These are phyloP conservation scores for Bufo gargarizans DNA, from an alignment of 2,113 vertebrate genomes.

Conservation along the genomic window DNA sequence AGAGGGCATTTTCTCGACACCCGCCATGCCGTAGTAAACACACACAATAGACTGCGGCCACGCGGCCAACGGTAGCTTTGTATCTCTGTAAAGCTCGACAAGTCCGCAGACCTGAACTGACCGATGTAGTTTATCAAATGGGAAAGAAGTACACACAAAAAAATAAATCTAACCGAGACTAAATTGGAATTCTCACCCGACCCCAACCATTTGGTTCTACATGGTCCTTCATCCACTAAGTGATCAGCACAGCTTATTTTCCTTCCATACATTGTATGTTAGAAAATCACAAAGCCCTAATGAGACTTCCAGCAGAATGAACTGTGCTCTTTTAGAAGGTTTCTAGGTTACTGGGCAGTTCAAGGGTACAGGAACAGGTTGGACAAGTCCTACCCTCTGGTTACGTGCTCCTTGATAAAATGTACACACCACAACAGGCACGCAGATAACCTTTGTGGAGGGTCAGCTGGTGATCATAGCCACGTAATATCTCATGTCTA, in stretches of 20 bases:
- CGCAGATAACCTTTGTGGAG: background rate
- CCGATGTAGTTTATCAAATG: background rate
- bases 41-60: background rate
- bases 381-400: slow-evolving; percentile 3
- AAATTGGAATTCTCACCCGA: too few relatives aligned
- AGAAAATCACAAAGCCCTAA: background rate
- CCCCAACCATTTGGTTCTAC: too few relatives aligned
- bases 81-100: background rate
- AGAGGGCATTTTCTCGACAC: slow-evolving; percentile 25
- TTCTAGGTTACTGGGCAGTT: slow-evolving; percentile 9
- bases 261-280: background rate
- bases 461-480: background rate
- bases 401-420: background rate
- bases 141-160: background rate
- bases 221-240: too few relatives aligned
- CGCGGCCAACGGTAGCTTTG: background rate
- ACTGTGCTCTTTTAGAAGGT: background rate
- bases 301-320: background rate
- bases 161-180: background rate
- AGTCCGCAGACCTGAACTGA: background rate
- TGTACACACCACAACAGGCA: background rate
- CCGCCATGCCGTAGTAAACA: slow-evolving; percentile 14
- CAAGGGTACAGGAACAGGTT: slow-evolving; percentile 47
- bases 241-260: too few relatives aligned
- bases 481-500: background rate